Percentiles rank a stretch among this genome's conserved stretches.
These are phyloP conservation scores for Lordiphosa clarofinis DNA, from an alignment of 1,140 invertebrate genomes.

Conservation along the genomic window DNA sequence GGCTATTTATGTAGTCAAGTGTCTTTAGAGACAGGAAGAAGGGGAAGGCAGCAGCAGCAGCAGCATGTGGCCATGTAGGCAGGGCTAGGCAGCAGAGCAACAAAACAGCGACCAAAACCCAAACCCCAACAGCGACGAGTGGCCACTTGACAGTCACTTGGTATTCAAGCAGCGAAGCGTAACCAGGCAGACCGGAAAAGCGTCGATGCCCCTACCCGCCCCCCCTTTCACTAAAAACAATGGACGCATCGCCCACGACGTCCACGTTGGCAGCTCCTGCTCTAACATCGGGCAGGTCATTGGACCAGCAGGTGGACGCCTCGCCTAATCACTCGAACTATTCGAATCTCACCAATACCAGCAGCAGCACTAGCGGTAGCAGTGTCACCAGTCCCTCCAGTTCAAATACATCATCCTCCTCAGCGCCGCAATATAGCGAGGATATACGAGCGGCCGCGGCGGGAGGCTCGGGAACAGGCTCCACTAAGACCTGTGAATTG, in stretches of 20 bases:
- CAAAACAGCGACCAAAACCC: constrained; percentile 16
- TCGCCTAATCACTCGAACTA: constrained; percentile 67
- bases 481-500: constrained; percentile 67
- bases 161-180: constrained; percentile 53
- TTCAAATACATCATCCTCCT: constrained; percentile 48
- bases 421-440: constrained; percentile 73
- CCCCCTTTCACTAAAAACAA: constrained; percentile 16
- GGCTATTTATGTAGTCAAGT: constrained; percentile 9
- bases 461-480: constrained; percentile 38
- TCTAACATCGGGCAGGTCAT: constrained; percentile 46
- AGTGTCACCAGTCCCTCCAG: constrained; percentile 43
- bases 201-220: constrained; percentile 45
- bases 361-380: constrained; percentile 28
- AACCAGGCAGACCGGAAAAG: constrained; percentile 54
- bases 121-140: constrained; percentile 8
- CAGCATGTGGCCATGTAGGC: constrained; percentile 57
- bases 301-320: constrained; percentile 64
- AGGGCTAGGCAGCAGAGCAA: constrained; percentile 33
- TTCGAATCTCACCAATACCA: constrained; percentile 70
- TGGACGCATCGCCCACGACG: constrained; percentile 46
- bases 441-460: constrained; percentile 50
- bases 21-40: constrained; percentile 2
- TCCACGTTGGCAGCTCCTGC: constrained; percentile 22
- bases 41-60: constrained; percentile 23
- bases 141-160: constrained; percentile 55